A percentile compares a stretch with the other conserved stretches of the same genome.
Evolutionary conservation across 2,888 invertebrate species (phyloP).

Genomic region (Marasmarcha lunaedactyla): DNA sequence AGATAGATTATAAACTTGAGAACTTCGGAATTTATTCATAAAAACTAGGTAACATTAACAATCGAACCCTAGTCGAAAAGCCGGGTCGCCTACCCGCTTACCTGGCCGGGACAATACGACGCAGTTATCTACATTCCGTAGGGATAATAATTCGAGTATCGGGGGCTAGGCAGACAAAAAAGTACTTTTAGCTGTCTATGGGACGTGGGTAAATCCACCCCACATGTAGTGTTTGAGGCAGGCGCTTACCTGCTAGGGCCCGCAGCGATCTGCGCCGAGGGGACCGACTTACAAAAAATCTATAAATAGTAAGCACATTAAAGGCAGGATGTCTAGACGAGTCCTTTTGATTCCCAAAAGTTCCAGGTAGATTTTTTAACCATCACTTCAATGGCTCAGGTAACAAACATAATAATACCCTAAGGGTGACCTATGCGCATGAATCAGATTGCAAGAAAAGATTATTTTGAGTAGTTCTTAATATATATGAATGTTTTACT

Average conservation of each 20-base stretch:
- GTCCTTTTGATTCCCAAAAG: conserved; percentile 47
- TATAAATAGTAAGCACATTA: conserved; percentile 53
- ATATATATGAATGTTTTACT: too few species aligned
- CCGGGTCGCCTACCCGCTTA: too few species aligned
- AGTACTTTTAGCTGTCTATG: conserved; percentile 1
- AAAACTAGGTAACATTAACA: too few species aligned
- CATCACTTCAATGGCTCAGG: too few species aligned
- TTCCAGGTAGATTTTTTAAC: conserved; percentile 49
- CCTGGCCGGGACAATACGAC: too few species aligned
- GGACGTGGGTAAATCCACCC: neutral
- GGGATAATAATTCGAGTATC: neutral
- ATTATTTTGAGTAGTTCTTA: too few species aligned
- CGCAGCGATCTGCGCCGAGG: conserved; percentile 18
- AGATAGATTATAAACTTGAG: too few species aligned
- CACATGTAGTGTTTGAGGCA: neutral
- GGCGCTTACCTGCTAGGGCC: neutral
- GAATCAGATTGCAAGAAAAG: too few species aligned
- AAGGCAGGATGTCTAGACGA: conserved; percentile 64
- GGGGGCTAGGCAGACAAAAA: conserved; percentile 1
- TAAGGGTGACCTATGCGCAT: too few species aligned
- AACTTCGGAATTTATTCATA: too few species aligned
- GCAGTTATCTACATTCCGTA: neutral
- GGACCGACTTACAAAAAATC: conserved; percentile 43
- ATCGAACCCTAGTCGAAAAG: too few species aligned
- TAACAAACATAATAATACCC: too few species aligned